A percentile compares a stretch with the other conserved stretches of the same genome.
Conservation (phyloP, 2,797 vertebrate genomes). For the Pitangus sulphuratus region DNA sequence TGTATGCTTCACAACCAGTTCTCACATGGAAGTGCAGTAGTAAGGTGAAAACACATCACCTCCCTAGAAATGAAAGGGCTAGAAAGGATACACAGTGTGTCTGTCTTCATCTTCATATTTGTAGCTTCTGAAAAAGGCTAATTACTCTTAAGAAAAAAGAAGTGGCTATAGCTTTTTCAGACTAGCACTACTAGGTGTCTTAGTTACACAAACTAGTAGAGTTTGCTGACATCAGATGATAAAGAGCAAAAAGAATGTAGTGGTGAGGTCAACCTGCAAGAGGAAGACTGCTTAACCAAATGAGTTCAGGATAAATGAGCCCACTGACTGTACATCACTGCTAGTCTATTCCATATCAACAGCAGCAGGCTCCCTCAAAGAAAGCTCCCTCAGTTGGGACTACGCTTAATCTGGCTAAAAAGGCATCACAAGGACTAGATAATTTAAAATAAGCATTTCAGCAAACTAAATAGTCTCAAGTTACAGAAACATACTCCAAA, state of each 20-base stretch:
- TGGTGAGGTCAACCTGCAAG: not conserved
- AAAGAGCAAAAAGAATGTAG: not conserved
- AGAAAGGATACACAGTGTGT: not conserved
- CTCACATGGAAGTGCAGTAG: not conserved
- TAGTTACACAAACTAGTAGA: not conserved
- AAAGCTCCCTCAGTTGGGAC: not conserved
- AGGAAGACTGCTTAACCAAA: not conserved
- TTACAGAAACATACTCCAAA: conserved; percentile 4
- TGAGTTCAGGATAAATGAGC: not conserved
- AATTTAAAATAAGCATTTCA: conserved; percentile 9
- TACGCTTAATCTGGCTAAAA: not conserved
- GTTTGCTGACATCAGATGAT: not conserved
- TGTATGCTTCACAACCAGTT: not conserved
- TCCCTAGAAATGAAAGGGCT: not conserved
- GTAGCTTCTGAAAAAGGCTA: conserved; percentile 4
- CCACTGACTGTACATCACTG: not conserved
- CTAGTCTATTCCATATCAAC: not conserved
- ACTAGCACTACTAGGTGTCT: not conserved
- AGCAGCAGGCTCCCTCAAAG: conserved; percentile 15
- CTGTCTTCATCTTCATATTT: not conserved
- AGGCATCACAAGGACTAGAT: conserved; percentile 13
- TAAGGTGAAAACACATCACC: not conserved
- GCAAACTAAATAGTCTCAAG: conserved; percentile 3
- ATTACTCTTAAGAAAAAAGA: not conserved
- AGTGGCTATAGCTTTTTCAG: not conserved